Base-by-base conservation (phyloP, 2,113 vertebrate genomes). In the Microtus ochrogaster region DNA sequence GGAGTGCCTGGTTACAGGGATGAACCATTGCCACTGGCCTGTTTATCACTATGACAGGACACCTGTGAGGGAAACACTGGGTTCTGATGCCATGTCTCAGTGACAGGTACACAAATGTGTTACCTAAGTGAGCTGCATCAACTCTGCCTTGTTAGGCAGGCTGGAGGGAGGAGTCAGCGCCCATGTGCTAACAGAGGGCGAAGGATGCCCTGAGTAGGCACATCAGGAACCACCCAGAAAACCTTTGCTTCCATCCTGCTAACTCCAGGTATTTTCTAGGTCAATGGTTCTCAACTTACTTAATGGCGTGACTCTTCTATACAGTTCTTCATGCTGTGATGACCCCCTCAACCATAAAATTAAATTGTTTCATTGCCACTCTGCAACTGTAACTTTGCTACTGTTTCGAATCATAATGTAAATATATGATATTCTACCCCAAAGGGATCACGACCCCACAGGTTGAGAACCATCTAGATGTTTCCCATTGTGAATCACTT, bases 1-100 rank as follows among this genome's bases (percentile, higher is more conserved):
- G 49, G 41, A 22, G 41, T 0, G 0, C 1, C 2, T 1, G 12
- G 41, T 7, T 2, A 13, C 28, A 33, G 47, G 14, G 17, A 33
- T 39, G 55, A 30, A 4, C 52, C 47, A 3, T 5, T 4, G 52
- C 26, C 66, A 7, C 17, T n/a, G 9, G 68, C 7, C 2, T 33
- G 21, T 78, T 78, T 28, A 4, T 36, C 49, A 5, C 39, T 24
- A 1, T 11, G 21, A 49, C 6, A 74, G 74, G 73, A 66, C 13
- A 10, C 10, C 6, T 21, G 72, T 7, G 49, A 49, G 13, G 13
- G 84, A 10, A 39, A 6, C 6, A 6, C 90, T 17, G 26, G 55
- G 78, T 44, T 36, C 24, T 21, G 11, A 21, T 8, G 49, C 84
- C 1, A 1, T 7, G 63, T 39, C 58, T 41, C 61, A 21, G 1